These are phyloP conservation scores for Ctena decussata DNA, from an alignment of 2,888 invertebrate species.

Conservation along the genomic window DNA sequence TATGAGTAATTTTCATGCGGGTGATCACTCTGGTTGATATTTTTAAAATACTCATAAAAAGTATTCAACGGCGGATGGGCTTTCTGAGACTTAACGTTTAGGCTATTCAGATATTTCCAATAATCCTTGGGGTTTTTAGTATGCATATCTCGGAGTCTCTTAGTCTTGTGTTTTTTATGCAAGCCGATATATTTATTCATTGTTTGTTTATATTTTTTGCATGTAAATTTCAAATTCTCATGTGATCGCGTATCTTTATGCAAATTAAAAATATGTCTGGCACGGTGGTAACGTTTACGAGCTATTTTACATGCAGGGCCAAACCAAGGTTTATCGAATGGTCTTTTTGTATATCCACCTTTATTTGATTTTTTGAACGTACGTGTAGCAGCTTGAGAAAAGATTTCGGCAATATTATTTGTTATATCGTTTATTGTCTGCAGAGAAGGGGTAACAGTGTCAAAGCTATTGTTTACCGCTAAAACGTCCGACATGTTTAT, in stretches of 20 bases:
- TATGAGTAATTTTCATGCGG: neutral
- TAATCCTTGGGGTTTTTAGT: slow-evolving; percentile 10
- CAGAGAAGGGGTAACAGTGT: too few relatives aligned
- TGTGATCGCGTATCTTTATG: neutral
- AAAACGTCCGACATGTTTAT: too few relatives aligned
- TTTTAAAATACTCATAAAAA: neutral
- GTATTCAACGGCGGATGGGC: neutral
- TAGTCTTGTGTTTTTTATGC: neutral
- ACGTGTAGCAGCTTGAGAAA: neutral
- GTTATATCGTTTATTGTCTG: neutral
- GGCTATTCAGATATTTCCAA: slow-evolving; percentile 7
- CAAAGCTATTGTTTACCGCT: too few relatives aligned
- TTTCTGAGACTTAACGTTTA: neutral
- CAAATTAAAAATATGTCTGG: neutral
- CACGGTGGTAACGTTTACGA: neutral
- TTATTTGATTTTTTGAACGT: neutral
- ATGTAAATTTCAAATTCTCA: neutral
- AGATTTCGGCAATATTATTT: neutral
- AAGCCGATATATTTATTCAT: slow-evolving; percentile 19
- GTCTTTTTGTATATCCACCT: neutral
- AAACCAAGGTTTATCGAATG: neutral
- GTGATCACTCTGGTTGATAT: neutral
- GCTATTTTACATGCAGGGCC: neutral
- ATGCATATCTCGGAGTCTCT: slow-evolving; percentile 1
- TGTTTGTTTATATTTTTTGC: neutral